Conservation (phyloP, 2,888 invertebrate species). For the Chalcis sispes region DNA sequence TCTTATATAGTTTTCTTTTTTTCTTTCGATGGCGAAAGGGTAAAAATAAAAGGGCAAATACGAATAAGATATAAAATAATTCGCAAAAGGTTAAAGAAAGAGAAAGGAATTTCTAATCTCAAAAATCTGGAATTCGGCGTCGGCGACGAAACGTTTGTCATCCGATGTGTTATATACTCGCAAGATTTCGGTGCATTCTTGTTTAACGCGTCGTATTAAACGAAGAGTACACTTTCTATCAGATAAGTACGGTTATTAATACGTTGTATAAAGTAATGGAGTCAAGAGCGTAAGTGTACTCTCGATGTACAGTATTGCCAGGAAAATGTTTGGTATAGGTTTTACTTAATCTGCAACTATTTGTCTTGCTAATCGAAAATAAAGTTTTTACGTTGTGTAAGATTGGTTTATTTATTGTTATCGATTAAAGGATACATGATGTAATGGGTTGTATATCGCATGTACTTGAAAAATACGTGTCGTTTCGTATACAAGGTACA, state of each 20-base stretch:
- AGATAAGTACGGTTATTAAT: conserved; percentile 11
- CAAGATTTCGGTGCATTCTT: neutral
- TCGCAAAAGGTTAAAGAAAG: too few species aligned
- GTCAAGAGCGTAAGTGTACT: too few species aligned
- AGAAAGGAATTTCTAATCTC: conserved; percentile 43
- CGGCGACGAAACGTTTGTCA: conserved; percentile 14
- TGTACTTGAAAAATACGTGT: too few species aligned
- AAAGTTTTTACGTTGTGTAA: conserved; percentile 21
- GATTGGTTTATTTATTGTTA: conserved; percentile 16
- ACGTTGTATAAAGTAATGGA: too few species aligned
- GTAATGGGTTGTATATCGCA: too few species aligned
- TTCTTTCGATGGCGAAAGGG: too few species aligned
- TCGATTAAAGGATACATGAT: neutral
- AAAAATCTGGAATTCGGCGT: conserved; percentile 5
- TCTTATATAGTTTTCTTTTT: too few species aligned
- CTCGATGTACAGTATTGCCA: neutral
- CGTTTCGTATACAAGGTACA: too few species aligned
- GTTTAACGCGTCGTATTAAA: neutral
- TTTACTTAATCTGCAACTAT: neutral
- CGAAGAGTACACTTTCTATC: conserved; percentile 11
- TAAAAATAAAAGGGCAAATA: conserved; percentile 10
- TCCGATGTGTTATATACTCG: neutral
- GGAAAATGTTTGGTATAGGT: neutral
- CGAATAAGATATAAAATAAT: neutral
- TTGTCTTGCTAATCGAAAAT: conserved; percentile 10